phyloP scores from a whole-genome alignment of 2,113 vertebrate genomes.

The Neolamprologus tretocephalus region DNA sequence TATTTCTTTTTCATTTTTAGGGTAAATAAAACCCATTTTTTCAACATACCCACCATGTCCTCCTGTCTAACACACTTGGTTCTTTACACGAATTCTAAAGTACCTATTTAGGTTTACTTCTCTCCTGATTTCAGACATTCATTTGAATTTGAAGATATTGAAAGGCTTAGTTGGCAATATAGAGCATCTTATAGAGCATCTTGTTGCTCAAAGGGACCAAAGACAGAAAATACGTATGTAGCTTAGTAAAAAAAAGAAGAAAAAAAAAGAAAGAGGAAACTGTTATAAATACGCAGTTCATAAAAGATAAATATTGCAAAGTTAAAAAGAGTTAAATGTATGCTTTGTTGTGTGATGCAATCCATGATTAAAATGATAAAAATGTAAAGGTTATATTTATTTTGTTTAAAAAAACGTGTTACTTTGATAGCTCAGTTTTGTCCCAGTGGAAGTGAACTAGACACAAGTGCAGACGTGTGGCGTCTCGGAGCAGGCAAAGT shows the following conservation, averaged over 20 bases:
- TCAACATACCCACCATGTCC: not conserved
- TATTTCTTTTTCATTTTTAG: not conserved
- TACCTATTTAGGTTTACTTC: not conserved
- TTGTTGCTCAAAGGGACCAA: not conserved
- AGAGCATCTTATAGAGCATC: not conserved
- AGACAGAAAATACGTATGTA: not conserved
- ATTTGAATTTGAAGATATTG: not conserved
- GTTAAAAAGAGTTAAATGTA: not conserved
- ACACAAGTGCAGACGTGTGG: not conserved
- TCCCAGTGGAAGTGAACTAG: not conserved
- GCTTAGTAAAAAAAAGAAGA: not conserved
- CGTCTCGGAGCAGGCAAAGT: not conserved
- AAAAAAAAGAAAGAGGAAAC: not conserved
- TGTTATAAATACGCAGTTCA: not conserved
- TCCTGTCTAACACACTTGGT: not conserved
- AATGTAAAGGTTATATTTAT: not conserved
- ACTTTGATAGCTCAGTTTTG: not conserved
- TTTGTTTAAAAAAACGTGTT: not conserved
- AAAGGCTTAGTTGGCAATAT: not conserved
- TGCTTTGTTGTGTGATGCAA: not conserved
- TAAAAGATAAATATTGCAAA: not conserved
- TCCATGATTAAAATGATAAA: fast-evolving
- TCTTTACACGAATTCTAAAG: not conserved
- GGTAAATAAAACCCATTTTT: not conserved
- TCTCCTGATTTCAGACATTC: not conserved